Evolutionary conservation across 2,113 vertebrate genomes (phyloP).

Genomic region (Platysteira castanea): DNA sequence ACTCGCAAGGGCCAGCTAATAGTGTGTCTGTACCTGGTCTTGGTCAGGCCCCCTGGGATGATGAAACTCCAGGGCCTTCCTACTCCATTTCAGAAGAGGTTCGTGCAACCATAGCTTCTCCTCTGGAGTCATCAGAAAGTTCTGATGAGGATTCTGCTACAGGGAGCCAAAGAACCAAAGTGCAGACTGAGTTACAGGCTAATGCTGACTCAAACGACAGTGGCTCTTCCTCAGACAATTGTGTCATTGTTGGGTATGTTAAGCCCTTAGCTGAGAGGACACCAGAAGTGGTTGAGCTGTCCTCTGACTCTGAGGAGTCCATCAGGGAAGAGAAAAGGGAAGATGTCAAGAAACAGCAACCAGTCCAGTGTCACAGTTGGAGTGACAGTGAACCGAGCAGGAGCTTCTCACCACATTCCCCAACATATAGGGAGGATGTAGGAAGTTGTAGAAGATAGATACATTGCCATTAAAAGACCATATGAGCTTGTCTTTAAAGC

Average conservation of each 20-base stretch:
- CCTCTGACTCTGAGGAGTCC: constrained; percentile 85
- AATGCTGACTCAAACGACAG: not conserved
- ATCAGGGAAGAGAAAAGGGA: constrained; percentile 68
- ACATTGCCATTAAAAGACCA: not conserved
- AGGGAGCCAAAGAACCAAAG: not conserved
- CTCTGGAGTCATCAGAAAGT: constrained; percentile 79
- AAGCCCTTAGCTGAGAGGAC: constrained; percentile 89
- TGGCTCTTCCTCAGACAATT: constrained; percentile 72
- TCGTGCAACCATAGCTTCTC: constrained; percentile 63
- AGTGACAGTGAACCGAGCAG: constrained; percentile 72
- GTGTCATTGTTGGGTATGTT: constrained; percentile 87
- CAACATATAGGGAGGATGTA: not conserved
- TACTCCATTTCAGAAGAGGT: constrained; percentile 79
- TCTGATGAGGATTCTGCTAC: constrained; percentile 77
- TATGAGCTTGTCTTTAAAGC: not conserved
- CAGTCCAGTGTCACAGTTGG: constrained; percentile 74
- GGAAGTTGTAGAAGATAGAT: not conserved
- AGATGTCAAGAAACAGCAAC: constrained; percentile 62
- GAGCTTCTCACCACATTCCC: constrained; percentile 1
- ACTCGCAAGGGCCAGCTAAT: not conserved
- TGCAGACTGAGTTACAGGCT: not conserved
- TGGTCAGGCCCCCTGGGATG: constrained; percentile 86
- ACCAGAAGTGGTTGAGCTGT: constrained; percentile 90
- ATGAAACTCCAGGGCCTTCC: constrained; percentile 89
- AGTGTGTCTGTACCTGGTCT: constrained; percentile 42